Evolutionary conservation across 2,113 vertebrate genomes (phyloP).

Genomic region (Callipepla squamata): DNA sequence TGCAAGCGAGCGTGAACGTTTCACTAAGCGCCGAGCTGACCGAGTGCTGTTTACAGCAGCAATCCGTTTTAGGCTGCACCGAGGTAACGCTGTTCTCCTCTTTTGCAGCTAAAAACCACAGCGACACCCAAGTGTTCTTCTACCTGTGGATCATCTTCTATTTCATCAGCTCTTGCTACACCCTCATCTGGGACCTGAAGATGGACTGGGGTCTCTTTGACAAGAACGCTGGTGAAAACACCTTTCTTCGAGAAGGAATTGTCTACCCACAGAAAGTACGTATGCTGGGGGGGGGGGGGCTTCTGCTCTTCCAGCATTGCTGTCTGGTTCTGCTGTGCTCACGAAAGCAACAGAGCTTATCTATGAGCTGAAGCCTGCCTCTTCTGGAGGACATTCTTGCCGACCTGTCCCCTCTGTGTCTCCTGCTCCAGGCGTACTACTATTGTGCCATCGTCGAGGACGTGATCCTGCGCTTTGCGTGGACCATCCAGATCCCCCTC

Average conservation of each 20-base stretch:
- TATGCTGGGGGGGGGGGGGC: not conserved
- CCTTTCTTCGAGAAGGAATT: conserved; percentile 96
- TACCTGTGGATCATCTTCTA: conserved; percentile 94
- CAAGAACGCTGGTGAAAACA: conserved; percentile 95
- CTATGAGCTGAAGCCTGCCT: not conserved
- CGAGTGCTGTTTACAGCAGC: not conserved
- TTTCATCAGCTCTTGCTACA: conserved; percentile 93
- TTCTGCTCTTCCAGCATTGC: not conserved
- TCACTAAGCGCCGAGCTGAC: not conserved
- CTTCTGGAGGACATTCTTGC: not conserved
- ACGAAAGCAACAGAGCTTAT: not conserved
- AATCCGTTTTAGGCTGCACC: not conserved
- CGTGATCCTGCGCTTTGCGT: conserved; percentile 95
- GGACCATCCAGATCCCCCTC: conserved; percentile 93
- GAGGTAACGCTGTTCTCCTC: not conserved
- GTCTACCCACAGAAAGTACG: conserved; percentile 98
- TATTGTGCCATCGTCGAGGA: conserved; percentile 97
- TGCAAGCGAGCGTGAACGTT: too few species aligned
- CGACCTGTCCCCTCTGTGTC: not conserved
- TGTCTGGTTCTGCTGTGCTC: too few species aligned
- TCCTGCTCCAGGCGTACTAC: conserved; percentile 91
- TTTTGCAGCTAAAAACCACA: conserved; percentile 86
- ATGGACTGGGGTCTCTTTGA: conserved; percentile 99
- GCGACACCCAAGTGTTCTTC: conserved; percentile 90
- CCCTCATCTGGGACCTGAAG: conserved; percentile 98